Conservation (phyloP, 2,797 vertebrate genomes). For the Prunella strophiata region DNA sequence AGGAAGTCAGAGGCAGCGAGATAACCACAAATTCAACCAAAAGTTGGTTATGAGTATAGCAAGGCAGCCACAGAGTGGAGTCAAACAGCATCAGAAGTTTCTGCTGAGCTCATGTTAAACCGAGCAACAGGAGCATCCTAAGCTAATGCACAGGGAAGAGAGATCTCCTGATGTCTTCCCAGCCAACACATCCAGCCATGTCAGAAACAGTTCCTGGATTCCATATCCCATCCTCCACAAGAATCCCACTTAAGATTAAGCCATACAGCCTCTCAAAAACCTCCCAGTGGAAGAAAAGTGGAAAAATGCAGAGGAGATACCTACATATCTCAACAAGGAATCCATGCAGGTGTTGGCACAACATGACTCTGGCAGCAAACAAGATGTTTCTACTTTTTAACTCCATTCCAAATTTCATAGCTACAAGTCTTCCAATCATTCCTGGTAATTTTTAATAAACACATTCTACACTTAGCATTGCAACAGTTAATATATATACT, state of each 20-base stretch:
- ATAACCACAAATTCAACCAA: neutral
- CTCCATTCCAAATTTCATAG: neutral
- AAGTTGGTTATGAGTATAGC: neutral
- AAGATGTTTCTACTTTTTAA: neutral
- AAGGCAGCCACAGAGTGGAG: neutral
- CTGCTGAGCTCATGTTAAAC: neutral
- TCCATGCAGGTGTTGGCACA: neutral
- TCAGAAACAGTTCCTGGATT: neutral
- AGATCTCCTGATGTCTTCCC: neutral
- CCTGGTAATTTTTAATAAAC: neutral
- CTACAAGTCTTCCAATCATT: neutral
- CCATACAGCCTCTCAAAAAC: neutral
- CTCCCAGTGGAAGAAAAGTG: neutral
- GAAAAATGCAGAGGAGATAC: neutral
- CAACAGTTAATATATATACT: neutral
- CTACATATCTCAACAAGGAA: neutral
- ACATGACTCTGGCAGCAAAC: neutral
- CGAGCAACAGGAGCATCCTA: neutral
- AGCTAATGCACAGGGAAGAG: neutral
- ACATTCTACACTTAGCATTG: neutral
- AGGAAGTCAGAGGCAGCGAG: neutral
- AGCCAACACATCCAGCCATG: neutral
- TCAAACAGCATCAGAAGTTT: neutral
- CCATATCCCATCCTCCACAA: accelerated
- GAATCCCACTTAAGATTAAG: neutral